Base-by-base conservation (phyloP, 1,140 invertebrate genomes). In the Drosophila rufa region DNA sequence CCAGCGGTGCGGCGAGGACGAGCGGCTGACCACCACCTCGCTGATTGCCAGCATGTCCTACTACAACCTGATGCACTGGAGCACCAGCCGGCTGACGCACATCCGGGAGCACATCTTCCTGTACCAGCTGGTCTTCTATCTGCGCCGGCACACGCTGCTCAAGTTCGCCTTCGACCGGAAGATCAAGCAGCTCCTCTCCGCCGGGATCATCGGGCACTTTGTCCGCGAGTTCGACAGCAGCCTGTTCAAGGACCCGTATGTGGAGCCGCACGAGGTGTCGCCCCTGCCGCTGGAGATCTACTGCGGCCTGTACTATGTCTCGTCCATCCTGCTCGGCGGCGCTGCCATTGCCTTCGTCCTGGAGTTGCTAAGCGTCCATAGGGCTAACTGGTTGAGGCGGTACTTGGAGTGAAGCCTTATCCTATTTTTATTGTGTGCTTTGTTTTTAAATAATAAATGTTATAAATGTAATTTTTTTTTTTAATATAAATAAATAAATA, bases 121-220 rank as follows among this genome's bases (percentile, higher is more conserved):
- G 1, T 79, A 84, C 36, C 84, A 89, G 66, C 22, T 89, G 74
- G 85, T 89, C 51, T 79, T 89, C 50, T 89, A 79, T 15, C 14
- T 89, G 64, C 65, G 66, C 0, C 58, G 73, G 2, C 69, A 90
- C 8, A 81, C 85, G 0, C 51, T 90, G 2, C 42, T 79, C 0
- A 89, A 89, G 51, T 90, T 90, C 17, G 55, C 58, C 36, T 89
- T 89, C 25, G 84, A 89, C 45, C 77, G 85, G 9, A 89, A 89
- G 45, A 60, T 89, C 3, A 90, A 81, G 47, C 84, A 89, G 40
- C 68, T 89, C 7, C 70, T 73, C 14, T 79, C 85, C 3, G 69
- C 84, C 0, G 84, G 84, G 3, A 89, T 89, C 8, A 67, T 87
- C 1, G 50, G 77, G 0, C 17, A 87, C 22, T 47, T 83, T 0